These are phyloP conservation scores for Orthosia cruda DNA, from an alignment of 2,888 invertebrate species.

Conservation along the genomic window DNA sequence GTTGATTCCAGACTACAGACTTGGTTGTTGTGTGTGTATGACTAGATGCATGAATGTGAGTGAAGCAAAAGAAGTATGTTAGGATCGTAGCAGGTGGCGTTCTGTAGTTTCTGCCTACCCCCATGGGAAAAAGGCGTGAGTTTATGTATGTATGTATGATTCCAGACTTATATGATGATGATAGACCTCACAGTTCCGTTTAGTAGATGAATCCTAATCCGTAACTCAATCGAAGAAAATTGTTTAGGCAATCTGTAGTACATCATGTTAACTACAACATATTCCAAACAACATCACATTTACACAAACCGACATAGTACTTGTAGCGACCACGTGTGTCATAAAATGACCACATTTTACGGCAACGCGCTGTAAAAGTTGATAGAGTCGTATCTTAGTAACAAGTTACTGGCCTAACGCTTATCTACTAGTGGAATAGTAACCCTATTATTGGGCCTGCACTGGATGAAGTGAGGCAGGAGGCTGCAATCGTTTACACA, in stretches of 20 bases:
- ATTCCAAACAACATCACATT: slow-evolving; percentile 11
- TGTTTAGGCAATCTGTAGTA: background rate
- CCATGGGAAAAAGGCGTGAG: too few relatives aligned
- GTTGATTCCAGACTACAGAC: too few relatives aligned
- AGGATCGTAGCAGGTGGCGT: too few relatives aligned
- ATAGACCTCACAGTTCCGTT: too few relatives aligned
- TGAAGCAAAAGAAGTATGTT: too few relatives aligned
- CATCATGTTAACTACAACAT: background rate
- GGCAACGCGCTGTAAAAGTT: slow-evolving; percentile 38
- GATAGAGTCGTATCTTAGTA: slow-evolving; percentile 43
- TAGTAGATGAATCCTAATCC: too few relatives aligned
- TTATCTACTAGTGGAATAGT: slow-evolving; percentile 23
- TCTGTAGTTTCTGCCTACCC: too few relatives aligned
- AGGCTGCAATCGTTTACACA: background rate
- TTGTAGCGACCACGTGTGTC: slow-evolving; percentile 30
- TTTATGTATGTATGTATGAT: too few relatives aligned
- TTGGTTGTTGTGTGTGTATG: too few relatives aligned
- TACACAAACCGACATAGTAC: background rate
- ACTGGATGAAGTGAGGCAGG: background rate
- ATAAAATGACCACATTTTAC: slow-evolving; percentile 53
- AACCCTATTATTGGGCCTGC: slow-evolving; percentile 20
- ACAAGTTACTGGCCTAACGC: slow-evolving; percentile 28
- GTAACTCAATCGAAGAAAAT: background rate
- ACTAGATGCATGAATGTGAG: too few relatives aligned
- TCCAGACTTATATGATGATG: too few relatives aligned